Conservation (phyloP, 2,888 invertebrate genomes). For the Agonopterix subpropinquella region DNA sequence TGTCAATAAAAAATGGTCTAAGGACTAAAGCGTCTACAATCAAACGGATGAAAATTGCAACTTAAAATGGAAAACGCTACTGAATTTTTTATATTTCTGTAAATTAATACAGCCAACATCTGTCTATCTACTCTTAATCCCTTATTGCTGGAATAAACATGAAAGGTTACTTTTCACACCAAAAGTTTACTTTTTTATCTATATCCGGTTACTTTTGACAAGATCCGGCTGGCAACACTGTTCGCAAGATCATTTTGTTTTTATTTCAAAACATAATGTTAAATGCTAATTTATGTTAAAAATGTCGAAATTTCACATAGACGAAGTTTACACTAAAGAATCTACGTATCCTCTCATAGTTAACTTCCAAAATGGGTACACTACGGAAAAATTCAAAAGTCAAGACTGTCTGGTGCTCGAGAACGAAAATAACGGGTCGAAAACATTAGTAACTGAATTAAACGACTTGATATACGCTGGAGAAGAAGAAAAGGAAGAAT, state of each 20-base stretch:
- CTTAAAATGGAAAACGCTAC: too few relatives aligned
- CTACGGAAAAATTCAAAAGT: constrained; percentile 33
- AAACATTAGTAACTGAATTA: constrained; percentile 32
- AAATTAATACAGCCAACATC: too few relatives aligned
- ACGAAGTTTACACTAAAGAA: constrained; percentile 40
- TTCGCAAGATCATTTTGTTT: background rate
- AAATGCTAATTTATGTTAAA: constrained; percentile 5
- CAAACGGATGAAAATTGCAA: too few relatives aligned
- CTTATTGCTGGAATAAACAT: too few relatives aligned
- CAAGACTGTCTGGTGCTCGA: constrained; percentile 31
- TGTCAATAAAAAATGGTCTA: too few relatives aligned
- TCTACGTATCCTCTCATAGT: constrained; percentile 35
- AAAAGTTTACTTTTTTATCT: too few relatives aligned
- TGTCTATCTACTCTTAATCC: too few relatives aligned
- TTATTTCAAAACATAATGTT: background rate
- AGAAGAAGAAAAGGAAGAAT: constrained; percentile 35
- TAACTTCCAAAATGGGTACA: constrained; percentile 57
- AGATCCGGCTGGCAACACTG: too few relatives aligned
- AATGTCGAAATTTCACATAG: constrained; percentile 46
- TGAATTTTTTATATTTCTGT: too few relatives aligned
- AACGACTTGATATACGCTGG: constrained; percentile 45
- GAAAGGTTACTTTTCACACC: too few relatives aligned
- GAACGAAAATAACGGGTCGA: constrained; percentile 28
- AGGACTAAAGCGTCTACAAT: too few relatives aligned
- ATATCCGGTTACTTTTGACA: too few relatives aligned